Base-by-base conservation (phyloP, 2,113 vertebrate genomes). In the Paraplagusia blochii region DNA sequence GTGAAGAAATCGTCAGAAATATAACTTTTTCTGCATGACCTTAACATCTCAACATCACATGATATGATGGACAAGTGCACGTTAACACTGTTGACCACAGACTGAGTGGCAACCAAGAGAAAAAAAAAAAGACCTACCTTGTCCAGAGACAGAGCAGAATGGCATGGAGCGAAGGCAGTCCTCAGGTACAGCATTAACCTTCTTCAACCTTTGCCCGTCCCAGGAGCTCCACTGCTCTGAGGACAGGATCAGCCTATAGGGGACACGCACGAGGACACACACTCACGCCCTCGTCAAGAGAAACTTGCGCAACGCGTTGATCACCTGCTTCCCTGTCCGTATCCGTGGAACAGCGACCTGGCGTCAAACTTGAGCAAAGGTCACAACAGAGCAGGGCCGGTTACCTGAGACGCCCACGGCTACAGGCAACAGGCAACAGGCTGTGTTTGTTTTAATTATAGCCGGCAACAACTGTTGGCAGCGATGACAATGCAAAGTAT, bases 81-180 rank as follows among this genome's bases (percentile, higher is more conserved):
- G n/a, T n/a, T 6, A 29, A 29, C 22, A 29, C 22, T 29, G 22
- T 29, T 10, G 52, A 19, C 16, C 17, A 36, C 0, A 2, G 16
- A 12, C 15, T n/a, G 4, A 10, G 6, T 4, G 34, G 11, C 38
- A 34, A 8, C 4, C 1, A 19, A 43, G 18, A 34, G 5, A 49
- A 1, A 38, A 38, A 10, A 8, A 10, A 36, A 38, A 9, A 12
- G 47, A 7, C 63, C 0, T 82, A 86, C 84, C 84, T 86, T 59
- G 18, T 66, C 14, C 44, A 2, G 12, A n/a, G 53, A 65, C 11
- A 16, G 15, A 51, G 53, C 36, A 38, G 51, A 68, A 57, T 15
- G 57, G 19, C 58, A 72, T 54, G 51, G 44, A 64, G 4, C 39
- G 50, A 39, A 34, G 35, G 48, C 3, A 33, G 49, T 43, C 22